Evolutionary conservation across 2,113 vertebrate genomes (phyloP), one percentile per base, ranked within the genome.

Genomic region (Campylorhamphus procurvoides): DNA sequence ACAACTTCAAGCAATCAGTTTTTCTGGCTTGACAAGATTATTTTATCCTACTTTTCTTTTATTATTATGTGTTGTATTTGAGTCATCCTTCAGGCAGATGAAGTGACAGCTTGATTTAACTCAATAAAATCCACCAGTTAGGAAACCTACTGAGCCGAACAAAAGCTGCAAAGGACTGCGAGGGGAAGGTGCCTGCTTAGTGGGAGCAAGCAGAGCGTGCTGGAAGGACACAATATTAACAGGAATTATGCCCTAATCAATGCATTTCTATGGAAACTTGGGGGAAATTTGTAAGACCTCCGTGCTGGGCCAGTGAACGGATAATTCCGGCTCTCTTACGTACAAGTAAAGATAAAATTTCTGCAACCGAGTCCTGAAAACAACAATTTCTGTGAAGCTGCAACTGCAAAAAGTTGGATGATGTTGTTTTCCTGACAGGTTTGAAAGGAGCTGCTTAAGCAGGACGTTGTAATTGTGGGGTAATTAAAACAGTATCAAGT

Each of bases 11-110:
- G 99, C 99, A 98, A 99, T 99, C 99, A 99, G 98, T 99, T 99
- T 99, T 98, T 99, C 98, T 98, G 99, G 97, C 98, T 98, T 99
- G 99, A 99, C 99, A 99, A 99, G 99, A 99, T 99, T 99, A 99
- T 99, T 99, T 99, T 99, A 99, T 99, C 99, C 99, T 99, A 99
- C 99, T 99, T 99, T 99, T 99, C 98, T 98, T 98, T 99, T 99
- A 99, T 99, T 99, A 99, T 99, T 99, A 99, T 99, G 99, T 99
- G 98, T 99, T 99, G 98, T 98, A 98, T 99, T 99, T 99, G 99
- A 99, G 99, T 99, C 99, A 99, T 99, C 99, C 98, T 98, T 98
- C 98, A 99, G 98, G 98, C 98, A 99, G 99, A 98, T 98, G 98
- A 99, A 99, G 98, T 99, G 99, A 99, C 99, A 99, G 99, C 97